phyloP scores from a whole-genome alignment of 1,140 invertebrate species.

The Drosophila lacertosa region DNA sequence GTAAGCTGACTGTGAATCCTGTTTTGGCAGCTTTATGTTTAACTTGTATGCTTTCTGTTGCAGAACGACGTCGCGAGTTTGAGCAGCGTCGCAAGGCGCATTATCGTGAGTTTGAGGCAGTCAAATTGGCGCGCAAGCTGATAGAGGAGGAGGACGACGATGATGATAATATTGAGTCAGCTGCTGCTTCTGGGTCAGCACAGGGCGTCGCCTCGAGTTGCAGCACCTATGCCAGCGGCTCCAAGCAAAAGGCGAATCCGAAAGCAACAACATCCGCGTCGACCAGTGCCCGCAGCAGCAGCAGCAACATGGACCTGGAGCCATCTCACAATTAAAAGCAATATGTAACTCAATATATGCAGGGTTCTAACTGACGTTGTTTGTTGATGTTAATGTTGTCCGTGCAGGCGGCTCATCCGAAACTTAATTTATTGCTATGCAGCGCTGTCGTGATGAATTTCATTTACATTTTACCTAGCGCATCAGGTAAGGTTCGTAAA shows the following conservation, averaged over 20 bases:
- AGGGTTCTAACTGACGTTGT: constrained; percentile 33
- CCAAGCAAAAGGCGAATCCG: constrained; percentile 46
- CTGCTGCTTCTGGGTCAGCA: constrained; percentile 38
- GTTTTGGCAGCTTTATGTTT: too few species aligned
- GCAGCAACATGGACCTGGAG: constrained; percentile 49
- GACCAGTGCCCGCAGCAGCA: constrained; percentile 45
- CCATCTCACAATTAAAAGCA: constrained; percentile 35
- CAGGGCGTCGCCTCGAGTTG: constrained; percentile 41
- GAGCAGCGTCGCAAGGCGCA: constrained; percentile 97
- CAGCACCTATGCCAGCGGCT: constrained; percentile 51
- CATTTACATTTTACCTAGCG: constrained; percentile 44
- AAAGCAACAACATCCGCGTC: constrained; percentile 51
- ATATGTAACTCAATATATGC: constrained; percentile 41
- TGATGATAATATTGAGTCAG: constrained; percentile 85
- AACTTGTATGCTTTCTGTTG: constrained; percentile 58
- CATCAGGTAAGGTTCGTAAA: constrained; percentile 12
- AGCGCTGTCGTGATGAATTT: constrained; percentile 58
- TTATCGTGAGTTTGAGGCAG: constrained; percentile 98
- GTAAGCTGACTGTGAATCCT: constrained; percentile 75
- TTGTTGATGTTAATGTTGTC: constrained; percentile 48
- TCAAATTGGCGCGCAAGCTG: constrained; percentile 94
- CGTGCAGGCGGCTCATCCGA: constrained; percentile 39
- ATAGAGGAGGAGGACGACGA: constrained; percentile 96
- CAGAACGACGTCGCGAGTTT: constrained; percentile 90
- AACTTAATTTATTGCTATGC: constrained; percentile 42